Conservation (phyloP, 2,888 invertebrate genomes). For the Eupithecia centaureata region DNA sequence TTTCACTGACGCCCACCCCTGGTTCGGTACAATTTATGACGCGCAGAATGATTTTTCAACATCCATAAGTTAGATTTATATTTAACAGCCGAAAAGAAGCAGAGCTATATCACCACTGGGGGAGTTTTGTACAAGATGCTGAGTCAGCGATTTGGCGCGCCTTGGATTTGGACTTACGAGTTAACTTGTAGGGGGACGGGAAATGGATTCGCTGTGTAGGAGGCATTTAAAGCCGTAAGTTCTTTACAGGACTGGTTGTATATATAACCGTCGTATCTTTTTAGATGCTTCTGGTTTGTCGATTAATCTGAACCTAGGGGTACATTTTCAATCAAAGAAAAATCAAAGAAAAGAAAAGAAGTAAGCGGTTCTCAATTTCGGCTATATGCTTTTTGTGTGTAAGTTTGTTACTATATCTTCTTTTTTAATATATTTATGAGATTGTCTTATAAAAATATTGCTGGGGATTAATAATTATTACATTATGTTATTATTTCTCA, state of each 20-base stretch:
- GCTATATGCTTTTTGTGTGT: too few species aligned
- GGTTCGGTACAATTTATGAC: constrained; percentile 74
- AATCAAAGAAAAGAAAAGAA: too few species aligned
- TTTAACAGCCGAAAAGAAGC: constrained; percentile 70
- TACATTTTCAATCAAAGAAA: too few species aligned
- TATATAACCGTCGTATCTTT: not conserved
- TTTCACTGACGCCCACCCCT: constrained; percentile 76
- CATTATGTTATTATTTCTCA: too few species aligned
- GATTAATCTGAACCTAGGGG: not conserved
- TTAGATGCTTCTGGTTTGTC: not conserved
- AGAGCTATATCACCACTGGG: constrained; percentile 61
- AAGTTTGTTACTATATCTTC: too few species aligned
- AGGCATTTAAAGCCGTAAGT: constrained; percentile 8
- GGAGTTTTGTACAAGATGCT: constrained; percentile 57
- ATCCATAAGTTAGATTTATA: constrained; percentile 77
- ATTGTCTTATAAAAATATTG: too few species aligned
- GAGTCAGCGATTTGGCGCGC: constrained; percentile 49
- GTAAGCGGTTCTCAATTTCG: too few species aligned
- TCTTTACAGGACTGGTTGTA: not conserved
- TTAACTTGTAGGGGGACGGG: constrained; percentile 17
- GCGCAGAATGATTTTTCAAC: constrained; percentile 79
- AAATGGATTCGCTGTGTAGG: constrained; percentile 9
- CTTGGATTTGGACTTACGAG: constrained; percentile 37
- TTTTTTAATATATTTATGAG: too few species aligned
- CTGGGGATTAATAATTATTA: too few species aligned